Conservation (phyloP, 2,113 vertebrate genomes). For the Tonatia bakeri region DNA sequence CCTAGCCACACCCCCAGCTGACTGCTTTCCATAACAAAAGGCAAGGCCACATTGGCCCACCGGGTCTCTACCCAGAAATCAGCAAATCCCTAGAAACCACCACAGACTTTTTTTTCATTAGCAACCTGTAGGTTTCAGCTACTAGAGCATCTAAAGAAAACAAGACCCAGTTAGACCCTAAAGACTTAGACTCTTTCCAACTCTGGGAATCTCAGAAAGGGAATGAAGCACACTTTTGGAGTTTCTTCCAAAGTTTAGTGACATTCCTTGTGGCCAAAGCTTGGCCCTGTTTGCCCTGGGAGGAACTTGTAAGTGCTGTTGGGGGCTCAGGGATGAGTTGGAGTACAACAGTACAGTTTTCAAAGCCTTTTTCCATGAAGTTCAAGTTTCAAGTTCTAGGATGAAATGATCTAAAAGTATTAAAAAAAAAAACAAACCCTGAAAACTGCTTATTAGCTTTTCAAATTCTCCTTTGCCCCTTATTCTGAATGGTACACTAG, state of each 20-base stretch:
- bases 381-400: background rate
- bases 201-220: background rate
- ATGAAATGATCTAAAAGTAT: background rate
- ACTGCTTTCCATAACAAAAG: constrained; percentile 65
- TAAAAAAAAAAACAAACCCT: constrained; percentile 3
- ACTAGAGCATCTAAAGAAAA: background rate
- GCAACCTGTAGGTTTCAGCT: background rate
- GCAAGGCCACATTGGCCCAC: background rate
- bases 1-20: background rate
- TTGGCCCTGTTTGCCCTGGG: background rate
- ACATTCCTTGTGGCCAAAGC: background rate
- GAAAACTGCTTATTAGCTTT: background rate
- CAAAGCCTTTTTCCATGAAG: background rate
- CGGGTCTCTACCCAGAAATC: background rate
- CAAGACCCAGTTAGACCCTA: background rate
- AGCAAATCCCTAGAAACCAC: background rate
- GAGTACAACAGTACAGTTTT: background rate
- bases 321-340: background rate
- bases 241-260: background rate
- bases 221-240: background rate
- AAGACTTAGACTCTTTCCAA: background rate
- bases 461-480: background rate
- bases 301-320: background rate
- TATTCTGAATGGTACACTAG: background rate
- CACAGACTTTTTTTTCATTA: background rate